Evolutionary conservation across 1,140 invertebrate genomes (phyloP), one percentile per base, ranked within the genome.

Genomic region (Lasioglossum albipes): DNA sequence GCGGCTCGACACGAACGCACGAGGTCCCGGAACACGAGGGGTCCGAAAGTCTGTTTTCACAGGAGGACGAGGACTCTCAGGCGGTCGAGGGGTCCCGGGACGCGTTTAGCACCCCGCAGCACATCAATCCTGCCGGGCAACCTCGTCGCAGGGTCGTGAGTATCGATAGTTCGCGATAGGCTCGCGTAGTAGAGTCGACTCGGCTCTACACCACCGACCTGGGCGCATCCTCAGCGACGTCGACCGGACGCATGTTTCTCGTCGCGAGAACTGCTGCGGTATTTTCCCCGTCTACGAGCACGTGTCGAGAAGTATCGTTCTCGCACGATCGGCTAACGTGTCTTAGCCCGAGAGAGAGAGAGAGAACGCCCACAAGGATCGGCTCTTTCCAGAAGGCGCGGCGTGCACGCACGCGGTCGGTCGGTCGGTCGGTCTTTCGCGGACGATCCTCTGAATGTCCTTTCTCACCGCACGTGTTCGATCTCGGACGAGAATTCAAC

Each of bases 1-100:
- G 76, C 75, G 79, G 74, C 73, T 49, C 61, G 54, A 78, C 36
- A 85, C 62, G 87, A 89, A 89, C 90, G 89, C 89, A 90, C 89
- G 89, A 90, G 89, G 89, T 82, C 42, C 49, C 59, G 41, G 52
- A 41, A 57, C 81, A 84, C 82, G 85, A 87, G 83, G 65, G 75
- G 70, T 65, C 57, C 45, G 6, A 54, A 52, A 45, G 31, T 36
- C 3, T 2, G 62, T 2, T 71, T 77, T 64, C 36, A 31, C 41
- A 22, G 41, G 13, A 70, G 20, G 67, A 36, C 71, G 27, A 49
- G 64, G 10, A 41, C 36, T 71, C 74, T 81, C 74, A 81, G 67
- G 74, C 74, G 7, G 7, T 70, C 27, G 31, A 54, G 61, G 36
- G 31, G 52, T 77, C 66, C 74, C 20, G 67, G 70, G 74, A 45